Percentiles rank a stretch among this genome's conserved stretches.
These are phyloP conservation scores for Oncorhynchus nerka DNA, from an alignment of 2,113 vertebrate species.

Conservation along the genomic window DNA sequence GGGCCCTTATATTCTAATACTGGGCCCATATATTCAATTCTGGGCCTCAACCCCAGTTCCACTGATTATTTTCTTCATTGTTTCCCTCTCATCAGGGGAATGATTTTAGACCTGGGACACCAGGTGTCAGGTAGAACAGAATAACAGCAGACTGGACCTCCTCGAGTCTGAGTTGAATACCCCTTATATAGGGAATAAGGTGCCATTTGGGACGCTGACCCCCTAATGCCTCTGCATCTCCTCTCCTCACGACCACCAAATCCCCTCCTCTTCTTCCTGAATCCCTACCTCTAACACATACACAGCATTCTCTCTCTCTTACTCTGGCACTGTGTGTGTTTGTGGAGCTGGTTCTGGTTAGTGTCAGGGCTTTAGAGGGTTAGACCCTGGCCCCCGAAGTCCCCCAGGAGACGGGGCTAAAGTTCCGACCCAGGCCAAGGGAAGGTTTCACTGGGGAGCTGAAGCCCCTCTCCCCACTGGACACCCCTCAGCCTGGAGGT, in stretches of 20 bases:
- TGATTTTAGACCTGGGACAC: too few species aligned
- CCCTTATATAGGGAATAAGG: too few species aligned
- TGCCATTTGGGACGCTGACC: too few species aligned
- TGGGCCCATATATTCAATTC: too few species aligned
- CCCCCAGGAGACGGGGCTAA: neutral
- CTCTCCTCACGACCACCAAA: neutral
- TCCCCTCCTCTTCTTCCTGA: slow-evolving; percentile 18
- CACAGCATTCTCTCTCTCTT: neutral
- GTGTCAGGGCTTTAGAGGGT: neutral
- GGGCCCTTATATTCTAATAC: too few species aligned
- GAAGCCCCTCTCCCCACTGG: neutral
- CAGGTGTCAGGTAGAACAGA: too few species aligned
- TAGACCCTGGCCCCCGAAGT: neutral
- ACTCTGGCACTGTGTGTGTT: neutral
- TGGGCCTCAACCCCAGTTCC: too few species aligned
- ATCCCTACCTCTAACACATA: neutral
- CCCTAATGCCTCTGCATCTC: too few species aligned
- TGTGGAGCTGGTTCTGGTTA: slow-evolving; percentile 6
- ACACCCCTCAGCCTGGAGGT: neutral
- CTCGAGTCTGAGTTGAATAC: too few species aligned
- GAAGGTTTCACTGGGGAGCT: neutral
- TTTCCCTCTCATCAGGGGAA: too few species aligned
- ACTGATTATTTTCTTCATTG: too few species aligned
- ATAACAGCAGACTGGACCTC: too few species aligned
- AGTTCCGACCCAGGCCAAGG: neutral